Base-by-base conservation (phyloP, 2,113 vertebrate genomes). In the Gambusia affinis region DNA sequence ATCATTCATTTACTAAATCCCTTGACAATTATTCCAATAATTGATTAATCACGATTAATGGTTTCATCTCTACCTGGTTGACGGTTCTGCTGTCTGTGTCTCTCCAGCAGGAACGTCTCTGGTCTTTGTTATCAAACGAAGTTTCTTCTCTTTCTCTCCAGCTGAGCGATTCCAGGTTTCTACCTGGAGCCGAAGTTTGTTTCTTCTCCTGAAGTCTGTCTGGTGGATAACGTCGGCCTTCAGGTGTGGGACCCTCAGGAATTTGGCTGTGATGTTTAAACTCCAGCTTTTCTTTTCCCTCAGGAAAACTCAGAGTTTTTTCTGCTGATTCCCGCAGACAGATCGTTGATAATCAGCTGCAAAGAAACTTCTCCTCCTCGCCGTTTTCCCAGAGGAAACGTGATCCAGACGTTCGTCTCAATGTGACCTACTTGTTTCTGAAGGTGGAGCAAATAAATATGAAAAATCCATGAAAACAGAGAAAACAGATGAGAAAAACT, bases 281-380 rank as follows among this genome's bases (percentile, higher is more conserved):
- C 27, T 27, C 8, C 51, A 3, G 39, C 44, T 28, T 51, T 47
- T 72, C 28, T 24, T 71, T 70, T 69, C 82, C 69, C 80, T 76
- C 7, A 64, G 80, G 86, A 87, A 51, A 37, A 35, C 5, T 0
- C 68, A 35, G 80, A 31, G 60, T 33, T 19, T 14, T 68, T 17
- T 83, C 76, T 75, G 80, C 80, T 81, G 72, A 81, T 75, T 86
- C 83, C 84, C 70, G 80, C 84, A 84, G 85, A 29, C 63, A 29
- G 70, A 69, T 66, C 67, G 27, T 72, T 75, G 60, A 84, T 82
- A 78, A 77, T 83, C 85, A 80, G 71, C 60, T 73, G 51, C 19
- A 0, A 35, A 65, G 60, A 66, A 73, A 57, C 51, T 8, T 70
- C 7, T 73, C 68, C 74, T 72, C 60, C 61, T 80, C 15, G 14